Evolutionary conservation across 1,140 invertebrate genomes (phyloP).

Genomic region (Temnothorax curvispinosus): DNA sequence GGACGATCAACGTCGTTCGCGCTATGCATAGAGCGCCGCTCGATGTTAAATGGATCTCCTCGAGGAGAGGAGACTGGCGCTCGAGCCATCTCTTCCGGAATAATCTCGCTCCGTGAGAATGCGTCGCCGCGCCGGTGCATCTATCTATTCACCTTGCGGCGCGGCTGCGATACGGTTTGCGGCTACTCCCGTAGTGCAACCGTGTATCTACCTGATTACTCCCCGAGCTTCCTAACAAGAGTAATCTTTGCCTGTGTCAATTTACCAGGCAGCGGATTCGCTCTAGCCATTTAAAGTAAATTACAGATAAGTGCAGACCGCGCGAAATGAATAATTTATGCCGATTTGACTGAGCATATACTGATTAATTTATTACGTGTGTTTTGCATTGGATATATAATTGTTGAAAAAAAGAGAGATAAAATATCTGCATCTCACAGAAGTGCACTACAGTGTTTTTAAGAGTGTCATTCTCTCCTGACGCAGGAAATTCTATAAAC

Average conservation of each 20-base stretch:
- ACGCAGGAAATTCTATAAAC: neutral
- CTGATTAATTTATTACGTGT: conserved; percentile 19
- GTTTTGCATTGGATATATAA: neutral
- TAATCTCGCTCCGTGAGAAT: conserved; percentile 73
- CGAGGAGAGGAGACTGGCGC: conserved; percentile 1
- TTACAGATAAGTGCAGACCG: conserved; percentile 32
- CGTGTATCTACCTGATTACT: conserved; percentile 3
- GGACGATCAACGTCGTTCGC: conserved; percentile 75
- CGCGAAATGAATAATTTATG: conserved; percentile 39
- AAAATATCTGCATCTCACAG: neutral
- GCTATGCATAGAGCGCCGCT: conserved; percentile 66
- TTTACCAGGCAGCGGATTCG: conserved; percentile 32
- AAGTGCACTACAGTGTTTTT: too few species aligned
- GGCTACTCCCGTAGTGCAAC: conserved; percentile 12
- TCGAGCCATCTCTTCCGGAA: conserved; percentile 67
- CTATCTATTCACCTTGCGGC: conserved; percentile 21
- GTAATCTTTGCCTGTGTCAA: conserved; percentile 47
- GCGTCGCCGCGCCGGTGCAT: conserved; percentile 49
- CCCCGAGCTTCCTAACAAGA: conserved; percentile 22
- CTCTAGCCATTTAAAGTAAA: conserved; percentile 30
- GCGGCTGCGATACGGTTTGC: conserved; percentile 35
- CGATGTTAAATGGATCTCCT: conserved; percentile 62
- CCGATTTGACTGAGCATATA: neutral
- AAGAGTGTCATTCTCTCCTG: neutral
- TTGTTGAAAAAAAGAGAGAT: neutral